A percentile compares a stretch with the other conserved stretches of the same genome.
These are phyloP conservation scores for Trachythela sp. DNA, from an alignment of 64 coral and sea anemone species.

Conservation along the genomic window DNA sequence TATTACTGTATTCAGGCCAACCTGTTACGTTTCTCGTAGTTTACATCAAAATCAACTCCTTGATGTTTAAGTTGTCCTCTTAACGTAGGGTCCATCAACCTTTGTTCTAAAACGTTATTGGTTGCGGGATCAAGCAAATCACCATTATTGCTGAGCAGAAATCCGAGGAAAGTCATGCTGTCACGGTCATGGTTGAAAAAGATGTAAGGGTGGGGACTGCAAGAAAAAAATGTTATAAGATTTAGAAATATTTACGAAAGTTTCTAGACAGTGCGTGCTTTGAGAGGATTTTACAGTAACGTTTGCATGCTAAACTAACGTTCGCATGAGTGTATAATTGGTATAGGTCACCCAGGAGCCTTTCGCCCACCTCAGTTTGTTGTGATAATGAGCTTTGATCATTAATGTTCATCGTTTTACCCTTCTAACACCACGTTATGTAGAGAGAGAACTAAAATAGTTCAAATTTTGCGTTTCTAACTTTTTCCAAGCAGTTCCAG, in stretches of 20 bases:
- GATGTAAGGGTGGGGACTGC: slow-evolving; percentile 82
- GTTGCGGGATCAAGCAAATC: slow-evolving; percentile 73
- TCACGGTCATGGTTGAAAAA: slow-evolving; percentile 86
- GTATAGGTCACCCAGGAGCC: no score
- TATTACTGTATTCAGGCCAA: background rate
- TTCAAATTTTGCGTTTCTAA: no score
- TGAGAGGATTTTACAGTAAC: no score
- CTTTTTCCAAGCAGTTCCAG: no score
- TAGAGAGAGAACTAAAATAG: no score
- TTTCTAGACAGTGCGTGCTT: no score
- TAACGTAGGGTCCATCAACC: slow-evolving; percentile 54
- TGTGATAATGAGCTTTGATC: no score
- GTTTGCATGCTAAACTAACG: no score
- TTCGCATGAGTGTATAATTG: no score
- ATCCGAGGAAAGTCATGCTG: slow-evolving; percentile 90
- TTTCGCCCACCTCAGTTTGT: no score
- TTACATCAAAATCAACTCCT: slow-evolving; percentile 57
- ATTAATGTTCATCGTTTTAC: no score
- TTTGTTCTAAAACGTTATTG: slow-evolving; percentile 6
- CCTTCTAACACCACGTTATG: no score
- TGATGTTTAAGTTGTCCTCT: slow-evolving; percentile 45
- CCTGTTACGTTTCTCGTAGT: slow-evolving; percentile 14
- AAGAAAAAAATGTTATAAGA: background rate
- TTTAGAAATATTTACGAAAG: background rate
- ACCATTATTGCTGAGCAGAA: slow-evolving; percentile 59